Evolutionary conservation across 2,113 vertebrate species (phyloP), one percentile per base, ranked within the genome.

Genomic region (Empidonax alnorum): DNA sequence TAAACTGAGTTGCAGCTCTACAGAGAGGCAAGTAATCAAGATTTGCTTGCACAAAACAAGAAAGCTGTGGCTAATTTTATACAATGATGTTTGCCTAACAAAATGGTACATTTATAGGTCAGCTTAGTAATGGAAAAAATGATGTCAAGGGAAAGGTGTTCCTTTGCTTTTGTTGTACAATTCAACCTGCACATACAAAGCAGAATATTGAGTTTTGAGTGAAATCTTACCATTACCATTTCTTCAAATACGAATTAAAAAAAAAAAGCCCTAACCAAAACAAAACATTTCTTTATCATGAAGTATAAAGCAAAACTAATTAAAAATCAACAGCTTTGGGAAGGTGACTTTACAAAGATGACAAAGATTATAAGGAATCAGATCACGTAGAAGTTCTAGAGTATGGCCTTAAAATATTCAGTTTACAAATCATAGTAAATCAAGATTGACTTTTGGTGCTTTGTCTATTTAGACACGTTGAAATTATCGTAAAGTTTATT

Each of bases 1-100:
- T 97, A 96, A 97, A 97, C 55, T 35, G 62, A 47, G 46, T 84
- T 3, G 1, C 83, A 89, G 33, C 73, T 89, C 93, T 95, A 75
- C 50, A 90, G 88, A 91, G 95, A 97, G 75, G 14, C 13, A 18
- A 93, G 76, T 92, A 85, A 97, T 96, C 94, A 96, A 96, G 88
- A 85, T 95, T 97, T 91, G 49, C 90, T 95, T 90, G 65, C 47
- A 94, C 56, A 94, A 97, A 97, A 85, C 80, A 96, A 94, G 92
- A 84, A 97, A 95, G n/a, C 87, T 92, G 55, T 91, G 87, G 95
- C 90, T 97, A 97, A 97, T 97, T 97, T 97, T 91, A 92, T 96
- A 95, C 90, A 96, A 95, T 35, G 31, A 79, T 93, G 65, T 97
- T 96, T 95, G 62, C 66, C 71, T 97, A 96, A 95, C 31, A 79